phyloP scores from a whole-genome alignment of 2,797 vertebrate genomes.

The Hippoglossus hippoglossus region DNA sequence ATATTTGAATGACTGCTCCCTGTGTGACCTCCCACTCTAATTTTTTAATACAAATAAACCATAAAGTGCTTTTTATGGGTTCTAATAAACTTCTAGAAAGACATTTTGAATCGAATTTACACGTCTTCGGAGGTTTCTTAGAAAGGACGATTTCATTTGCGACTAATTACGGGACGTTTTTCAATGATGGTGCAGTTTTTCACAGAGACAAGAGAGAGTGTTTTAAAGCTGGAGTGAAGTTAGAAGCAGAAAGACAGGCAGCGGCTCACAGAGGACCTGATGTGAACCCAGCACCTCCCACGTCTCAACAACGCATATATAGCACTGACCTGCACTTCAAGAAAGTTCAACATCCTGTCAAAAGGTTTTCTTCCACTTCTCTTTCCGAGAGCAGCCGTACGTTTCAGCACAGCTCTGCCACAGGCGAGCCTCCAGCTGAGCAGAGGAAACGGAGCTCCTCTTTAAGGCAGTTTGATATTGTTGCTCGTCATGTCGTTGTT shows the following conservation, averaged over 20 bases:
- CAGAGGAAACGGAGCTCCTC: neutral
- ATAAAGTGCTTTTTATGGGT: slow-evolving; percentile 3
- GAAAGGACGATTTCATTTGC: neutral
- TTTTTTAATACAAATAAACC: slow-evolving; percentile 34
- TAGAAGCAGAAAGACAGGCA: neutral
- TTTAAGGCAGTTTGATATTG: neutral
- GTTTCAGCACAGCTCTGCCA: neutral
- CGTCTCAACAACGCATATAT: neutral
- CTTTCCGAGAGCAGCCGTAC: neutral
- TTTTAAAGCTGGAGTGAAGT: neutral
- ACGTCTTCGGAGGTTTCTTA: neutral
- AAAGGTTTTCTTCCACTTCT: neutral
- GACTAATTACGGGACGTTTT: neutral
- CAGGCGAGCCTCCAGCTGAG: no score
- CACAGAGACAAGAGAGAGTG: neutral
- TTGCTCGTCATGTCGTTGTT: neutral
- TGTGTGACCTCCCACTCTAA: slow-evolving; percentile 33
- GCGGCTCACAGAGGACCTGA: neutral
- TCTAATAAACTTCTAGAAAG: neutral
- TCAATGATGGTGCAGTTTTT: no score
- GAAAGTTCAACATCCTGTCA: neutral
- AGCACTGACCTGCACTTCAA: neutral
- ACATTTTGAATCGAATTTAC: no score
- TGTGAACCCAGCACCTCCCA: neutral
- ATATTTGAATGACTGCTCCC: slow-evolving; percentile 37